A percentile compares a stretch with the other conserved stretches of the same genome.
phyloP scores from a whole-genome alignment of 2,888 invertebrate genomes.

The Anthoptus insignis region DNA sequence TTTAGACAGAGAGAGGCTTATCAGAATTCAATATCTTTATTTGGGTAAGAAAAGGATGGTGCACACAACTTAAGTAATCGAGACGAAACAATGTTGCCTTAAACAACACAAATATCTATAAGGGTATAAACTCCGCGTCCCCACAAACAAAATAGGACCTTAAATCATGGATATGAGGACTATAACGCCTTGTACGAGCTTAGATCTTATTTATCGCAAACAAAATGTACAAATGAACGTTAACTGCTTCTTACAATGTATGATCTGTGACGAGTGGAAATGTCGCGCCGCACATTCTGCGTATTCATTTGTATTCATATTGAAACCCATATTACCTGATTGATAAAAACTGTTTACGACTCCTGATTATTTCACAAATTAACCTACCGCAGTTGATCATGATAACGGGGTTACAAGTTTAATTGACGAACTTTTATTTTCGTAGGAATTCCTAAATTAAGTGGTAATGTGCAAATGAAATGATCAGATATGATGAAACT shows the following conservation, averaged over 20 bases:
- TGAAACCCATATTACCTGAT: constrained; percentile 43
- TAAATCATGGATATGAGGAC: constrained; percentile 15
- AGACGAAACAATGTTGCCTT: constrained; percentile 81
- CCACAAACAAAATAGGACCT: constrained; percentile 25
- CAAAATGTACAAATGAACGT: constrained; percentile 51
- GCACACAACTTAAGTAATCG: constrained; percentile 76
- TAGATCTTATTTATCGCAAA: constrained; percentile 42
- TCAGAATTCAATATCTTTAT: constrained; percentile 84
- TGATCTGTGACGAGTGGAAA: constrained; percentile 62
- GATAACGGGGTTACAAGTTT: constrained; percentile 16
- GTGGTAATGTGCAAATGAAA: too few relatives aligned
- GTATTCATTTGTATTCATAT: constrained; percentile 46
- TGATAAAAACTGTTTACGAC: constrained; percentile 44
- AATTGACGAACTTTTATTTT: constrained; percentile 1
- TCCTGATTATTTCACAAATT: constrained; percentile 42
- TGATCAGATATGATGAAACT: too few relatives aligned
- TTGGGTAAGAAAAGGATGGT: constrained; percentile 78
- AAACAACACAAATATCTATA: constrained; percentile 65
- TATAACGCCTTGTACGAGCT: constrained; percentile 16
- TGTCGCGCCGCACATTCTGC: constrained; percentile 56
- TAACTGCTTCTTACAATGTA: constrained; percentile 67
- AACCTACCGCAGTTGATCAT: constrained; percentile 64
- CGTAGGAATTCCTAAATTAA: neutral
- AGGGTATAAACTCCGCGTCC: constrained; percentile 40
- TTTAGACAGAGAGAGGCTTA: constrained; percentile 71